Conservation (phyloP, 2,888 invertebrate genomes). For the Selenia dentaria region DNA sequence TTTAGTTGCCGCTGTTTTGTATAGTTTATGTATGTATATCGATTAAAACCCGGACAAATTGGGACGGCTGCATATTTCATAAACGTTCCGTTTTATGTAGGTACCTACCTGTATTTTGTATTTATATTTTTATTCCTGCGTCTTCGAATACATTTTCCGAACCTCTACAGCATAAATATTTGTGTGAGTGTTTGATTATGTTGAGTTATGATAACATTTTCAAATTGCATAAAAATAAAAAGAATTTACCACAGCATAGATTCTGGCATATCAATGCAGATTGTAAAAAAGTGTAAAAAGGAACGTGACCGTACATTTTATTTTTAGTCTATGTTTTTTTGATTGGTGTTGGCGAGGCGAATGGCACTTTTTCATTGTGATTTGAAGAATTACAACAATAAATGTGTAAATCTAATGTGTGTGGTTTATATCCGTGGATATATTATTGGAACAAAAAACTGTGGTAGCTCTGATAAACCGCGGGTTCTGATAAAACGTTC, state of each 20-base stretch:
- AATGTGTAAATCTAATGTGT: not conserved
- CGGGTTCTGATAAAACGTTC: not conserved
- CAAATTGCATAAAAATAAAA: too few species aligned
- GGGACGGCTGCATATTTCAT: conserved; percentile 41
- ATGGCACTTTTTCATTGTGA: conserved; percentile 21
- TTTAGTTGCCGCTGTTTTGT: conserved; percentile 78
- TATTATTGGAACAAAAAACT: not conserved
- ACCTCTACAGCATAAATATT: too few species aligned
- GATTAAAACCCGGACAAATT: conserved; percentile 64
- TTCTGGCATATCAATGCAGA: too few species aligned
- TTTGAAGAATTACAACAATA: conserved; percentile 7
- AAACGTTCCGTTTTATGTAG: conserved; percentile 68
- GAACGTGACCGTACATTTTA: too few species aligned
- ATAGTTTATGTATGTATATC: conserved; percentile 55
- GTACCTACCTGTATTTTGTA: too few species aligned
- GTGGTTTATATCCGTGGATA: not conserved
- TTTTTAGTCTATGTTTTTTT: conserved; percentile 70
- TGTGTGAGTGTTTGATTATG: too few species aligned
- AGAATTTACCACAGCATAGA: too few species aligned
- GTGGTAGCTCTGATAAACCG: not conserved
- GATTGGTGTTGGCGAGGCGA: conserved; percentile 29
- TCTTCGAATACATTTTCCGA: too few species aligned
- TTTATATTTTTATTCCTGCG: too few species aligned
- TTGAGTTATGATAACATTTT: too few species aligned
- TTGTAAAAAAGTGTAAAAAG: conserved; percentile 32